These are phyloP conservation scores for Musca domestica DNA, from an alignment of 1,140 invertebrate species.

Conservation along the genomic window DNA sequence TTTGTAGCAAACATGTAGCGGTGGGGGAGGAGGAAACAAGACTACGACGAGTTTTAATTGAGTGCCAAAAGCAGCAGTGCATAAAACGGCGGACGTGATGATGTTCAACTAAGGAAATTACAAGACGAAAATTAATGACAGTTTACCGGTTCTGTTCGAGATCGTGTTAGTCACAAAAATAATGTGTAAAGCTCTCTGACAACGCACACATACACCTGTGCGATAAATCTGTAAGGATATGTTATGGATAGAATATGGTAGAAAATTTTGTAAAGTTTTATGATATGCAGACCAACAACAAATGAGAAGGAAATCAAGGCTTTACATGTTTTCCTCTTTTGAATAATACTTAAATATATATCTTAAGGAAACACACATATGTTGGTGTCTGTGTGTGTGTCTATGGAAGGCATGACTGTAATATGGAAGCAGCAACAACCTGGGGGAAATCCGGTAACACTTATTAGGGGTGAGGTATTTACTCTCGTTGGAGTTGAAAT, in stretches of 20 bases:
- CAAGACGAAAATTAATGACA: slow-evolving; percentile 22
- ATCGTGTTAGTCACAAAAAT: background rate
- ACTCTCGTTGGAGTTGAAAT: too few species aligned
- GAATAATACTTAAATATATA: background rate
- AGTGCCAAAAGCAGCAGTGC: slow-evolving; percentile 19
- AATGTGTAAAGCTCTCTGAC: background rate
- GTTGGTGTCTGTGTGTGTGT: background rate
- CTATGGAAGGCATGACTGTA: background rate
- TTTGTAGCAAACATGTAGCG: too few species aligned
- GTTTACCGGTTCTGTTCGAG: slow-evolving; percentile 12
- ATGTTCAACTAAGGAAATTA: slow-evolving; percentile 22
- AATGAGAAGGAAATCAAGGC: background rate
- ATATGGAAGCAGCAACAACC: background rate
- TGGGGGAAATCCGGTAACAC: background rate
- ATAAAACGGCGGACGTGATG: slow-evolving; percentile 14
- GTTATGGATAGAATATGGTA: too few species aligned
- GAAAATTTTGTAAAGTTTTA: too few species aligned
- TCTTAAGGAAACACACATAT: background rate
- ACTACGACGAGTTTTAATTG: slow-evolving; percentile 14
- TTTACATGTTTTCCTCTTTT: background rate
- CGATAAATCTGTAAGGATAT: background rate
- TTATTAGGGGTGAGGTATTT: too few species aligned
- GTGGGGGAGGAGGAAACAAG: too few species aligned
- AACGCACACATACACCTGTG: background rate
- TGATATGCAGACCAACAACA: background rate